Evolutionary conservation across 2,113 vertebrate species (phyloP).

Genomic region (Myiagra hebetior): DNA sequence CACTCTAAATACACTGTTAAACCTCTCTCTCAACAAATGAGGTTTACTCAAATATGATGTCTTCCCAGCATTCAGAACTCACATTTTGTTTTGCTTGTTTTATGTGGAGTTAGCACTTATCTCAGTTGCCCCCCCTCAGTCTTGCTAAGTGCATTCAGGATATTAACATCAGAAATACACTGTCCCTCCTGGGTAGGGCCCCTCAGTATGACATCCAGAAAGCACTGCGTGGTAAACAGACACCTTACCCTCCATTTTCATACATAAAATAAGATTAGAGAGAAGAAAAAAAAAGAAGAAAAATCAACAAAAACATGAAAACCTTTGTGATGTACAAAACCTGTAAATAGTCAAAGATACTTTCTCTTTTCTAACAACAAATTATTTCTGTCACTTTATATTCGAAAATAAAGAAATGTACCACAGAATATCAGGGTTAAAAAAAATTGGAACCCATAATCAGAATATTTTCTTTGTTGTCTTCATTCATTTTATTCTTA

Average conservation of each 20-base stretch:
- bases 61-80: background rate
- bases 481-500: conserved; percentile 30
- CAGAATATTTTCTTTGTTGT: conserved; percentile 46
- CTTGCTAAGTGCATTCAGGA: background rate
- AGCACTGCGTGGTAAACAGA: background rate
- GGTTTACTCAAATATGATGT: background rate
- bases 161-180: background rate
- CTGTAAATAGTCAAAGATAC: conserved; percentile 83
- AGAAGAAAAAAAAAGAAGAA: background rate
- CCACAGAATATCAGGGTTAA: conserved; percentile 80
- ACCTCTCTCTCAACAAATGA: background rate
- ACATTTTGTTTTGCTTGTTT: background rate
- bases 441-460: conserved; percentile 55
- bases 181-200: background rate
- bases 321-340: conserved; percentile 80
- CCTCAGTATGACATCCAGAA: background rate
- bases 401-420: conserved; percentile 84
- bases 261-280: background rate
- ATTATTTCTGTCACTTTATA: conserved; percentile 88
- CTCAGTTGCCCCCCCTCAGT: background rate
- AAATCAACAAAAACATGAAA: conserved; percentile 63
- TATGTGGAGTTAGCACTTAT: background rate
- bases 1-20: background rate
- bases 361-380: conserved; percentile 86
- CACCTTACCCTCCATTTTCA: background rate